Percentiles rank a stretch among this genome's conserved stretches.
These are phyloP conservation scores for Lasioglossum zephyrum DNA, from an alignment of 2,888 invertebrate genomes.

Conservation along the genomic window DNA sequence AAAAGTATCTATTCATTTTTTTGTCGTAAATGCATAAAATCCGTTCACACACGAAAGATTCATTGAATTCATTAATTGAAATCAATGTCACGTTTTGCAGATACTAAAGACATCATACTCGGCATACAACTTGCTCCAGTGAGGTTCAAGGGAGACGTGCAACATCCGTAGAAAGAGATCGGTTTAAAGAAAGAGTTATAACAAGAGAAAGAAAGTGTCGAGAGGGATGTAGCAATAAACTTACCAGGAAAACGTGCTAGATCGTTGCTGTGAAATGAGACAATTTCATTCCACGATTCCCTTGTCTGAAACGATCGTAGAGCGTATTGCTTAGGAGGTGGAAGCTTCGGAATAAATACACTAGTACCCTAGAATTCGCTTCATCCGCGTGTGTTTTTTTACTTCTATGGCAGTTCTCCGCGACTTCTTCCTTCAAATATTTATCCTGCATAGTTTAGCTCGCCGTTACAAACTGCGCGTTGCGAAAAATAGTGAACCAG, in stretches of 20 bases:
- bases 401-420: no score
- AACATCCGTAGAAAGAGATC: background rate
- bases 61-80: no score
- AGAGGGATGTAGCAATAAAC: background rate
- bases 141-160: background rate
- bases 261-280: no score
- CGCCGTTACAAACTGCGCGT: background rate
- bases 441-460: background rate
- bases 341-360: background rate
- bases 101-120: conserved; percentile 38
- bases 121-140: conserved; percentile 22
- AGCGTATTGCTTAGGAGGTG: background rate
- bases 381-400: background rate
- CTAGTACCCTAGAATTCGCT: background rate
- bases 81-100: conserved; percentile 2
- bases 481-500: background rate
- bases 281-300: background rate
- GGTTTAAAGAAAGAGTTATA: background rate
- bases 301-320: background rate
- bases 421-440: background rate
- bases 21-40: no score
- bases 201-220: background rate
- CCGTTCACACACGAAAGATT: no score
- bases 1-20: no score
- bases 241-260: background rate